Percentiles rank a stretch among this genome's conserved stretches.
Conservation (phyloP, 2,888 invertebrate genomes). For the Phaedon cochleariae region DNA sequence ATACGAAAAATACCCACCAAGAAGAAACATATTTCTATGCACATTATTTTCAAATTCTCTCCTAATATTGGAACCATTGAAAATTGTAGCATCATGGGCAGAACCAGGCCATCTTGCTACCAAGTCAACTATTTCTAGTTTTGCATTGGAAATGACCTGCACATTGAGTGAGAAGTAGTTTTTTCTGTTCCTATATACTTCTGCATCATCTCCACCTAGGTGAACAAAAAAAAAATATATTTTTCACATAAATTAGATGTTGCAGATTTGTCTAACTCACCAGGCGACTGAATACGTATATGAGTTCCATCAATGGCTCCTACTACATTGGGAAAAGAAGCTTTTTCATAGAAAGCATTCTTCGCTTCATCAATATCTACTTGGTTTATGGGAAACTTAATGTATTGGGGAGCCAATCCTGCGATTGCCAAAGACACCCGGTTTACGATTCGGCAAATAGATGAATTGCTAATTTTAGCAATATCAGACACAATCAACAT, state of each 20-base stretch:
- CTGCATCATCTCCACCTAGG: neutral
- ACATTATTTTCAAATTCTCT: conserved; percentile 9
- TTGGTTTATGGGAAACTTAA: neutral
- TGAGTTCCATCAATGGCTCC: conserved; percentile 8
- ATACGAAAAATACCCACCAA: conserved; percentile 8
- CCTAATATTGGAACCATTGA: conserved; percentile 15
- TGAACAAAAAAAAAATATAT: neutral
- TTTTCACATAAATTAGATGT: neutral
- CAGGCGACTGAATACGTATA: conserved; percentile 2
- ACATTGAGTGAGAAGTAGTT: conserved; percentile 21
- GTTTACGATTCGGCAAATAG: neutral
- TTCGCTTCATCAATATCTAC: neutral
- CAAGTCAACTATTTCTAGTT: conserved; percentile 8
- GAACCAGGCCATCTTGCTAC: conserved; percentile 21
- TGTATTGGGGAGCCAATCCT: neutral
- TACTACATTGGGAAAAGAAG: conserved; percentile 5
- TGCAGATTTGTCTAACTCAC: neutral
- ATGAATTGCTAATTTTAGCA: neutral
- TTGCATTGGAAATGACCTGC: conserved; percentile 15
- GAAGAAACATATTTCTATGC: conserved; percentile 10
- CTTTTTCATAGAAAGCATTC: conserved; percentile 4
- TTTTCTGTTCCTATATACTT: conserved; percentile 19
- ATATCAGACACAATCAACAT: neutral
- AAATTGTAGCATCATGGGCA: conserved; percentile 23
- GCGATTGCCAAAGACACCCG: neutral